phyloP scores from a whole-genome alignment of 2,797 vertebrate genomes.

The Gymnothorax javanicus region DNA sequence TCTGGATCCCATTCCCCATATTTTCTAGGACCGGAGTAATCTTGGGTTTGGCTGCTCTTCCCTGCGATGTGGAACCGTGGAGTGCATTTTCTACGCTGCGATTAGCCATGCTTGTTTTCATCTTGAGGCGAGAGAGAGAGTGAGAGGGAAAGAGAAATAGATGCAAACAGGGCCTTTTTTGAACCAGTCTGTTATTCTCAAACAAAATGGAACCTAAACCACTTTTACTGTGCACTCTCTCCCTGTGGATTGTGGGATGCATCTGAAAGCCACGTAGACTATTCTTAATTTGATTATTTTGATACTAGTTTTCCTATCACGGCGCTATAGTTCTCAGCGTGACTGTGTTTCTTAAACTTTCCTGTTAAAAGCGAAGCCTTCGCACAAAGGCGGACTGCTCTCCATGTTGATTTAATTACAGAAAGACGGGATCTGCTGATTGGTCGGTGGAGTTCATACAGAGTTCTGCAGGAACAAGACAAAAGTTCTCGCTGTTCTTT shows the following conservation, averaged over 20 bases:
- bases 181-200: neutral
- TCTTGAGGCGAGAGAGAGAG: neutral
- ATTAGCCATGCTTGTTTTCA: neutral
- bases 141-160: neutral
- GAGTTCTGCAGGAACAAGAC: neutral
- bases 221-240: slow-evolving; percentile 2
- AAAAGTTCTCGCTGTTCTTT: neutral
- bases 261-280: neutral
- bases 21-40: neutral
- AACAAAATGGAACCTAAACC: neutral
- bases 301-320: slow-evolving; percentile 18
- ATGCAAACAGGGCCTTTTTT: neutral
- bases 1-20: neutral
- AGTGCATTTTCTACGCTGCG: neutral
- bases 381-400: neutral
- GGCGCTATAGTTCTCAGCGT: neutral
- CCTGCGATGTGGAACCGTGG: neutral
- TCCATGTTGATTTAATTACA: neutral
- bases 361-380: slow-evolving; percentile 10
- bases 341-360: neutral
- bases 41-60: slow-evolving; percentile 1
- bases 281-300: neutral
- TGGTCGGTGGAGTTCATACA: neutral
- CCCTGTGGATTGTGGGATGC: neutral
- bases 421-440: neutral